Base-by-base conservation (phyloP, 2,888 invertebrate species). In the Philopedon plagiatum region DNA sequence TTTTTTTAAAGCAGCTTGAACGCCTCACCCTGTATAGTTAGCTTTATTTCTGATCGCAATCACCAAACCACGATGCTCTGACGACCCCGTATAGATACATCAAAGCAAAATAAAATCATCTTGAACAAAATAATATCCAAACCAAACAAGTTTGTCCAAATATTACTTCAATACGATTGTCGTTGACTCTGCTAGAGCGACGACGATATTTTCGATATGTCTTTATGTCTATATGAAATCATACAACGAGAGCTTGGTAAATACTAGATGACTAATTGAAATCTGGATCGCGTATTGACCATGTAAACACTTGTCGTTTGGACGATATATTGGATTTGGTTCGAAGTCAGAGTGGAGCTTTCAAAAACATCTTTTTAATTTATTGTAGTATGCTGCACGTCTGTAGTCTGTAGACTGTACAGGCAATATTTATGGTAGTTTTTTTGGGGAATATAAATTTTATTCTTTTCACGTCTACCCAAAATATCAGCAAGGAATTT, bases 221-320 rank as follows among this genome's bases (percentile, higher is more conserved):
- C 71, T 71, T 71, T 71, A 71, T 71, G 65, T 71, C 71, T 71
- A 51, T 51, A 85, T 85, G 84, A 85, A 85, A 85, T 85, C 84
- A 85, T 85, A 60, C 70, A 85, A 85, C 85, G 85, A 85, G 85
- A 83, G 85, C 81, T 83, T 75, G 78, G 84, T 82, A 85, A 85
- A 85, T 85, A 85, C 81, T 80, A 82, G 79, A 80, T 82, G 68
- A 83, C 85, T 85, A 85, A 85, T 85, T 85, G 85, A 85, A 73
- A 85, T 84, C 84, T 83, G 83, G 84, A 80, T 80, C 79, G 41
- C 80, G n/a, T 85, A 83, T 85, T 85, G 85, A 85, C 85, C 84
- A 81, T 83, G 85, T 84, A 85, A 85, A 85, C 85, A 85, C 85
- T 85, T 84, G 83, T 84, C 82, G 76, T 18, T 58, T 49, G 34